phyloP scores from a whole-genome alignment of 1,140 invertebrate genomes.

The Drosophila nebulosa region DNA sequence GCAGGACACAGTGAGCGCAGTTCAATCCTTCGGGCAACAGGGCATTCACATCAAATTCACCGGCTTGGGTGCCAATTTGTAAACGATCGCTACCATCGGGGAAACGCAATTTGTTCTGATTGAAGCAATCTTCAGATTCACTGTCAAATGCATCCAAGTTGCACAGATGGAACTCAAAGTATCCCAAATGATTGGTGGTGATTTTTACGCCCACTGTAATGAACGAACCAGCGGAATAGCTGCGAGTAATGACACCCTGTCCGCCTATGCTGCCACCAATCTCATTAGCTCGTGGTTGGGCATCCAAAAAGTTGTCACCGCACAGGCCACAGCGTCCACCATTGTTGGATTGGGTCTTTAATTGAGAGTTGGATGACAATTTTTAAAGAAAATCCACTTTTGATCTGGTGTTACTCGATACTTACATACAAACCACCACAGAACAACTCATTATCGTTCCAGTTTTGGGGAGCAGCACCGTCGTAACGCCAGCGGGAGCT shows the following conservation, averaged over 20 bases:
- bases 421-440: constrained; percentile 85
- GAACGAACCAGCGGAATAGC: constrained; percentile 65
- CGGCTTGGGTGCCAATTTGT: constrained; percentile 50
- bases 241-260: constrained; percentile 82
- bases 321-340: constrained; percentile 84
- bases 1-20: constrained; percentile 86
- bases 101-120: constrained; percentile 81
- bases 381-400: not conserved
- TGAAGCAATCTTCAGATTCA: constrained; percentile 85
- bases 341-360: constrained; percentile 72
- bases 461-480: constrained; percentile 83
- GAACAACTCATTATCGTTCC: constrained; percentile 85
- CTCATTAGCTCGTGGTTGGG: constrained; percentile 84
- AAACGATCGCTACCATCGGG: constrained; percentile 80
- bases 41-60: constrained; percentile 78
- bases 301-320: constrained; percentile 82
- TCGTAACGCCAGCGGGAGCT: constrained; percentile 86
- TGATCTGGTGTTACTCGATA: not conserved
- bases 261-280: constrained; percentile 84
- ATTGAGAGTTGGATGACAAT: not conserved
- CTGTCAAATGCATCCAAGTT: constrained; percentile 74
- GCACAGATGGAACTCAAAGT: constrained; percentile 84
- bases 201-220: constrained; percentile 80
- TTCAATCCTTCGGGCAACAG: constrained; percentile 82
- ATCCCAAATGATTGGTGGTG: constrained; percentile 83